Base-by-base conservation (phyloP, 2,797 vertebrate species). In the Spizella passerina region DNA sequence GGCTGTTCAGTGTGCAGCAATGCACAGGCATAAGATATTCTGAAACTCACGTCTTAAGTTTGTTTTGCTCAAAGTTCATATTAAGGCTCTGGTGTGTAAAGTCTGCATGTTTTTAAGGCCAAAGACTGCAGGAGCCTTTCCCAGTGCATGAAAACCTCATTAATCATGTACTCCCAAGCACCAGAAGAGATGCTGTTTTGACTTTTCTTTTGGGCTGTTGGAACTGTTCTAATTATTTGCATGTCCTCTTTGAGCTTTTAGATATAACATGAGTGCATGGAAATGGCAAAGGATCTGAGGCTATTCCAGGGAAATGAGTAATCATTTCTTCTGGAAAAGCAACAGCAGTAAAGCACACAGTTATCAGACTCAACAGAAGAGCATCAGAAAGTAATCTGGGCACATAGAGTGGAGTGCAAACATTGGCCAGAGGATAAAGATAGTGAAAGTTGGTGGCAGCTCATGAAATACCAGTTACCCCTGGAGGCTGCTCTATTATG, bases 261-360 rank as follows among this genome's bases (percentile, higher is more conserved):
- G 49, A 92, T 94, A 76, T 13, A 90, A 41, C 7, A 44, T 38
- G 44, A 95, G 76, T 0, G 0, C 77, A 60, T 84, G 77, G 79
- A 96, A 91, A 91, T 78, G 66, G 94, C 87, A 84, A 84, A 92
- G 59, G 89, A 93, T 95, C 89, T 88, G 63, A 96, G 79, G 76
- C 76, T 96, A 10, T 95, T 93, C 69, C 70, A 88, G 89, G 70
- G 85, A 90, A 92, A 69, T 93, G 89, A 95, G 84, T 93, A 95
- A 93, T 93, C 50, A 19, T 89, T 92, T 91, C 36, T 91, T 88
- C n/a, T 60, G 82, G 79, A 84, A 92, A 66, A 96, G 63, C 70
- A 69, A 15, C 24, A 76, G 57, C 89, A 91, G 44, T 82, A 52
- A 95, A 86, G 72, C 61, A 61, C 46, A 7, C 17, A 59, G 70